These are phyloP conservation scores for Herpetotheres cachinnans DNA, from an alignment of 2,113 vertebrate species.

Conservation along the genomic window DNA sequence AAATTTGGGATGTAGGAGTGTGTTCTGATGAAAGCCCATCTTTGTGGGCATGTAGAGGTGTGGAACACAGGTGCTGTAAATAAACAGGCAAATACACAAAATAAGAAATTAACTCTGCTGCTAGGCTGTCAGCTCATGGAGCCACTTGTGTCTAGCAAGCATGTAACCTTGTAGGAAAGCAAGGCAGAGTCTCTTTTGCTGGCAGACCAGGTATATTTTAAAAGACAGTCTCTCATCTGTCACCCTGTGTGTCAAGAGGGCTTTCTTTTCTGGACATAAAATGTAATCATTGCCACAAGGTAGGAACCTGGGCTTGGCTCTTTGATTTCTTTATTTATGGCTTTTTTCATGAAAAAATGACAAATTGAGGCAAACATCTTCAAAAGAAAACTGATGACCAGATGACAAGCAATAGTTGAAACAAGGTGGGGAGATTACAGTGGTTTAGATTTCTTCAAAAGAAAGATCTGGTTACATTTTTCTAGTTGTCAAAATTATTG, in stretches of 20 bases:
- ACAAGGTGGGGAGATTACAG: neutral
- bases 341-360: constrained; percentile 13
- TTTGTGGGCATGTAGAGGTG: neutral
- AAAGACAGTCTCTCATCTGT: neutral
- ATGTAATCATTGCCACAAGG: neutral
- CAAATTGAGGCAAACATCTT: neutral
- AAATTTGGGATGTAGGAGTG: neutral
- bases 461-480: neutral
- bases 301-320: neutral
- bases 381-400: neutral
- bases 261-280: neutral
- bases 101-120: neutral
- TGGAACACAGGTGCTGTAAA: neutral
- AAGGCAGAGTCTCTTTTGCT: neutral
- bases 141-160: neutral
- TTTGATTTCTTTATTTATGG: constrained; percentile 9
- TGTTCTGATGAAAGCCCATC: neutral
- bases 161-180: neutral
- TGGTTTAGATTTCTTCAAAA: neutral
- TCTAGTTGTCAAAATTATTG: constrained; percentile 6
- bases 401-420: neutral
- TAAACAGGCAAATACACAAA: neutral
- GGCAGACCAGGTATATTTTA: neutral
- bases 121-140: neutral
- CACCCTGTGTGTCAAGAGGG: accelerated